A percentile compares a stretch with the other conserved stretches of the same genome.
These are phyloP conservation scores for Indicator maculatus DNA, from an alignment of 2,113 vertebrate species.

Conservation along the genomic window DNA sequence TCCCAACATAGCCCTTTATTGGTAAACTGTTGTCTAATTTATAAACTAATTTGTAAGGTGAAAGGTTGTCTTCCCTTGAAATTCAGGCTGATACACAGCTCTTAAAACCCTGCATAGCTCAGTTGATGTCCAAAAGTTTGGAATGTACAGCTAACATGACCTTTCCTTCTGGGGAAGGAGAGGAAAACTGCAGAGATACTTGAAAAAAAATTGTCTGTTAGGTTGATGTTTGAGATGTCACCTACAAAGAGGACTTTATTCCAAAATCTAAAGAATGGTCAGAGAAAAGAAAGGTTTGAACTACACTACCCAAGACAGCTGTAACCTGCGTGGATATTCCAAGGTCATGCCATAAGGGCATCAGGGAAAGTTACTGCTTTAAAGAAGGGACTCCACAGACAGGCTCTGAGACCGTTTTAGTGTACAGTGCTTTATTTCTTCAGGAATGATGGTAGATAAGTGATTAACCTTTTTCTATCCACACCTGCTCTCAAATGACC, in stretches of 20 bases:
- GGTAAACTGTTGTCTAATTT: background rate
- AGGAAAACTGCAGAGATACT: background rate
- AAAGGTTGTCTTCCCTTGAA: background rate
- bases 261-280: background rate
- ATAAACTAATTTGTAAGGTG: background rate
- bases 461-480: background rate
- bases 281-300: background rate
- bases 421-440: fast-evolving
- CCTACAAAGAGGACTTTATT: background rate
- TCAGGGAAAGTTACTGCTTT: background rate
- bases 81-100: background rate
- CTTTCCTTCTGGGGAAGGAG: background rate
- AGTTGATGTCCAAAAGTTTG: background rate
- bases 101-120: background rate
- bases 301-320: background rate
- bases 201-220: background rate
- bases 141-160: background rate
- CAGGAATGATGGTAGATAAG: background rate
- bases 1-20: background rate
- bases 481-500: background rate
- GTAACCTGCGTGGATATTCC: too few species aligned
- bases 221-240: background rate
- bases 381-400: background rate
- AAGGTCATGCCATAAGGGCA: background rate
- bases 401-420: background rate